Base-by-base conservation (phyloP, 2,113 vertebrate genomes). In the Nothocercus nigrocapillus region DNA sequence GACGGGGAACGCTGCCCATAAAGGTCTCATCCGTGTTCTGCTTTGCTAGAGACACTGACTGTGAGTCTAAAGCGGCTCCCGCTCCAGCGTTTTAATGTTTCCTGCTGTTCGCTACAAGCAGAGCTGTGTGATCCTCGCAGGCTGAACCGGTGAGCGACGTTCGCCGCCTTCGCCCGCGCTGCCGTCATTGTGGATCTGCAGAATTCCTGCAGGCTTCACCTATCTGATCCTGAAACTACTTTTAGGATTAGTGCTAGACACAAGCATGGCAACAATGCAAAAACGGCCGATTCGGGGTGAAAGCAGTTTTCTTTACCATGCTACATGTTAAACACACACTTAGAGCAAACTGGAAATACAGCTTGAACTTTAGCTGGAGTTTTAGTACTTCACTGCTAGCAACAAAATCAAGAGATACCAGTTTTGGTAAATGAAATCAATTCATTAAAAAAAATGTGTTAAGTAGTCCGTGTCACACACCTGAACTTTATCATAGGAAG, bases 251-350 rank as follows among this genome's bases (percentile, higher is more conserved):
- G 88, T 88, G 92, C 93, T 0, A 66, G 89, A 93, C 86, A 80
- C 36, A 90, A 91, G 89, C 88, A 72, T 63, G 85, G 90, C 88
- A 42, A 7, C 1, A 54, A 54, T 45, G 78, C 83, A 53, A 30
- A 38, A 86, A 88, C 0, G 64, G 80, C 47, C 73, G 92, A 25
- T n/a, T 90, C 83, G 9, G 82, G 67, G 75, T 2, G 4, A 72
- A 54, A 69, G 90, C 81, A 53, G 82, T 68, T 64, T 83, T 89
- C 62, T 61, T 61, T 91, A 80, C 93, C 91, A 90, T 93, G 84
- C 93, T 87, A 94, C 93, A 54, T 32, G n/a, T 66, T 69, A 73
- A 93, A 93, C 82, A 79, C 80, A 89, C 80, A 85, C 56, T 72
- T 69, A 90, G 2, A 83, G 90, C 86, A 49, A 95, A 75, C 28